These are phyloP conservation scores for Lordiphosa collinella DNA, from an alignment of 1,140 invertebrate genomes.

Conservation along the genomic window DNA sequence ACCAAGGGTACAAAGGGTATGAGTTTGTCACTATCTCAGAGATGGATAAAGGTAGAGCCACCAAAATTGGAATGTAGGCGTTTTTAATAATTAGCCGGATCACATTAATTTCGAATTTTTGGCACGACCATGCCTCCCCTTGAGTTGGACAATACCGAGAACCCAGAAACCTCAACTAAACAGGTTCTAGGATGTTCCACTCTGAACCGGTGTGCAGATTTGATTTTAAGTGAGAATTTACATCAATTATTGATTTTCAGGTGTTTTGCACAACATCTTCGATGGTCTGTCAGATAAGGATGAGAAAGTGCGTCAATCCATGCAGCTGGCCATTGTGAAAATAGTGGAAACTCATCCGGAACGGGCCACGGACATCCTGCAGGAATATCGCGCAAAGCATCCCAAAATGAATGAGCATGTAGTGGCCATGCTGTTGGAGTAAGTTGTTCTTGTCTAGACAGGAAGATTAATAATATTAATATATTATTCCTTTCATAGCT, in stretches of 20 bases:
- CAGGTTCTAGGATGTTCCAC: too few relatives aligned
- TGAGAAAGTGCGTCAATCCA: slow-evolving; percentile 81
- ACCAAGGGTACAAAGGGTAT: too few relatives aligned
- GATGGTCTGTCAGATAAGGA: slow-evolving; percentile 83
- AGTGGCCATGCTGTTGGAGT: slow-evolving; percentile 83
- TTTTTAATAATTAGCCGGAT: too few relatives aligned
- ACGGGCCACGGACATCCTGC: slow-evolving; percentile 80
- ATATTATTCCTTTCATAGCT: slow-evolving; percentile 33
- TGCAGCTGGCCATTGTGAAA: slow-evolving; percentile 81
- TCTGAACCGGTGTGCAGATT: too few relatives aligned
- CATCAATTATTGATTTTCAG: slow-evolving; percentile 72
- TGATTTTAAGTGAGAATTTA: too few relatives aligned
- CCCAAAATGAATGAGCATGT: slow-evolving; percentile 80
- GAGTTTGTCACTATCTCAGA: too few relatives aligned
- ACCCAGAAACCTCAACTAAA: too few relatives aligned
- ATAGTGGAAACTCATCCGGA: slow-evolving; percentile 82
- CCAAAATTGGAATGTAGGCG: too few relatives aligned
- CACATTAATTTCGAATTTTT: too few relatives aligned
- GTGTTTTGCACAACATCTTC: slow-evolving; percentile 82
- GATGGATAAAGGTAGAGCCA: too few relatives aligned
- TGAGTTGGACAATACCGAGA: too few relatives aligned
- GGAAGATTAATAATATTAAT: fast-evolving
- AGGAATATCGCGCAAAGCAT: slow-evolving; percentile 68
- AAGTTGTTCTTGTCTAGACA: slow-evolving; percentile 56
- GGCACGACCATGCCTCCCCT: too few relatives aligned